Evolutionary conservation across 2,113 vertebrate genomes (phyloP), one percentile per base, ranked within the genome.

Genomic region (Varanus komodoensis): DNA sequence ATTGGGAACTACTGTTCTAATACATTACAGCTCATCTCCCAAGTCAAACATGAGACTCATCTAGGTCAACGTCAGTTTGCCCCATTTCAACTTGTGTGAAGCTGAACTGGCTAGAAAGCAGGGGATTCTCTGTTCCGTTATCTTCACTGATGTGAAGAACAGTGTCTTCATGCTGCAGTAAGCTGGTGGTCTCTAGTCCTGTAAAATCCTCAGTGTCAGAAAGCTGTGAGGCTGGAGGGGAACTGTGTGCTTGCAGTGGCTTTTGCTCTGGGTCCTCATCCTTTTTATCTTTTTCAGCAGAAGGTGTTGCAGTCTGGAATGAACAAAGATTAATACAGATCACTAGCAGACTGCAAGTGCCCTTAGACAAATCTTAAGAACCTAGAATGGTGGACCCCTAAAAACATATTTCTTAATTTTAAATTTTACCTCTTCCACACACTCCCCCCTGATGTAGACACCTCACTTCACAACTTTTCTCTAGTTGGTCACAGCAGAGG

Each of bases 31-130:
- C 69, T 4, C 57, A 25, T 15, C 8, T 79, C 34, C 8, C 0
- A 0, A 90, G 73, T 38, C 97, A 99, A 92, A 99, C 98, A 0
- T 98, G 98, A 82, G 99, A 99, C 94, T 99, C 98, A 32, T 99
- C 98, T 12, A 99, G 96, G 87, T 98, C 97, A 0, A 94, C 48
- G 0, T 97, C 97, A 0, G 96, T 96, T 92, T 97, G 97, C 73
- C 95, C 98, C 6, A 98, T 95, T 95, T 99, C 98, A 1, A 98
- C 96, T 0, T 98, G 98, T 0, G 96, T 92, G 21, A 96, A 97
- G 48, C 94, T 95, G 96, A 91, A 97, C 89, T 95, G 97, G 93
- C 97, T 74, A 21, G 98, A 95, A 91, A 99, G 97, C 91, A 99
- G 96, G 1, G 99, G 98, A 92, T 99, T 99, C 96, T 99, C 99